These are phyloP conservation scores for Epinephelus cyanopodus DNA, from an alignment of 2,113 vertebrate genomes.

Conservation along the genomic window DNA sequence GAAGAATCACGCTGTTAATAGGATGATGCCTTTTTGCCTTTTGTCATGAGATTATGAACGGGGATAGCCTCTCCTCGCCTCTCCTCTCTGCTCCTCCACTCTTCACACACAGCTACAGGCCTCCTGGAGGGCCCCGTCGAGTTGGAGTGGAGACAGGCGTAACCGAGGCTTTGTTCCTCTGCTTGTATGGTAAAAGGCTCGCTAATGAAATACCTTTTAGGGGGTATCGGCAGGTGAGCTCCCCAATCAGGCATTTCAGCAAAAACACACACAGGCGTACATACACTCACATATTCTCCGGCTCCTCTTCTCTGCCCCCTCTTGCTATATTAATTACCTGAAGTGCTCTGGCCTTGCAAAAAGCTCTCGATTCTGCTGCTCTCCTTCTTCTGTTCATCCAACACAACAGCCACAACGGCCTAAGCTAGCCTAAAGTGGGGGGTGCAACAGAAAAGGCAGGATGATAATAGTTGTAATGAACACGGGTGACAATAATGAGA, in stretches of 20 bases:
- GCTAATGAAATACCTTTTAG: conserved; percentile 94
- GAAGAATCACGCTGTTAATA: conserved; percentile 98
- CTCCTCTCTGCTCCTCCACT: conserved; percentile 65
- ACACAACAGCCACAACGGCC: conserved; percentile 56
- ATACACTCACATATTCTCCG: conserved; percentile 69
- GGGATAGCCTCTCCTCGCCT: conserved; percentile 93
- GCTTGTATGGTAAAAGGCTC: conserved; percentile 89
- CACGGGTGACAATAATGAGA: conserved; percentile 77
- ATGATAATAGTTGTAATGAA: conserved; percentile 79
- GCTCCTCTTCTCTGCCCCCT: conserved; percentile 90
- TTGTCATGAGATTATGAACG: conserved; percentile 99
- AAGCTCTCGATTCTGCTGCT: conserved; percentile 82
- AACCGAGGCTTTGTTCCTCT: conserved; percentile 89
- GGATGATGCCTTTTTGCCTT: conserved; percentile 99
- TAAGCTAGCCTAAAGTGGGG: conserved; percentile 74
- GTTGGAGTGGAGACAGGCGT: conserved; percentile 93
- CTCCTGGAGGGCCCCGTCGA: conserved; percentile 89
- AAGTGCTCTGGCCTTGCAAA: conserved; percentile 86
- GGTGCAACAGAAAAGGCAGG: conserved; percentile 63
- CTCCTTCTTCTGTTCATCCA: conserved; percentile 66
- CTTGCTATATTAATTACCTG: conserved; percentile 93
- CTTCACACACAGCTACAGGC: conserved; percentile 69
- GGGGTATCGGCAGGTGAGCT: conserved; percentile 94
- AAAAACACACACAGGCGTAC: conserved; percentile 68
- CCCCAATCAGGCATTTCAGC: conserved; percentile 82